phyloP scores from a whole-genome alignment of 2,113 vertebrate genomes.

The Phasianus colchicus region DNA sequence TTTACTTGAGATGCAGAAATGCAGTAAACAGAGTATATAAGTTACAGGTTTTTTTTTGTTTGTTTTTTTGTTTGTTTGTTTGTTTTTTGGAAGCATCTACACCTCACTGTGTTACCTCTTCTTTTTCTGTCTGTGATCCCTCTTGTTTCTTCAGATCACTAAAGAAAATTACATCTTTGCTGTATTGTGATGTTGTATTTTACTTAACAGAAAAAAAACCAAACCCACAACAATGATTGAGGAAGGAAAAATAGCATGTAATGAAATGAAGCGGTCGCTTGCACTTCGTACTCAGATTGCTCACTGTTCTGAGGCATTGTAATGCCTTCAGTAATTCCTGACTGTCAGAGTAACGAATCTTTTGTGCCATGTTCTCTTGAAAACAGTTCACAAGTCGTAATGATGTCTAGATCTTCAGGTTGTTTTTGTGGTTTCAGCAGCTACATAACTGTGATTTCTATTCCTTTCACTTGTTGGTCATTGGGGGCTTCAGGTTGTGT shows the following conservation, averaged over 20 bases:
- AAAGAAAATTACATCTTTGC: background rate
- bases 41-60: background rate
- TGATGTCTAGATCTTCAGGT: background rate
- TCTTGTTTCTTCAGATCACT: background rate
- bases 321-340: background rate
- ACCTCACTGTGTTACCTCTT: background rate
- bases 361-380: background rate
- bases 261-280: background rate
- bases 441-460: background rate
- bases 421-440: conserved; percentile 16
- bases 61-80: no score
- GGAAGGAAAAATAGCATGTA: background rate
- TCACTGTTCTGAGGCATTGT: accelerated
- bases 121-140: background rate
- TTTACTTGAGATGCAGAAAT: background rate
- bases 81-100: background rate
- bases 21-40: background rate
- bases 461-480: conserved; percentile 36
- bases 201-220: background rate
- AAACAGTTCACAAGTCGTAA: background rate
- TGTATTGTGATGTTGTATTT: background rate
- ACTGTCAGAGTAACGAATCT: background rate
- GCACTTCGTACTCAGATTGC: accelerated
- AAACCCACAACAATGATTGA: background rate
- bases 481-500: background rate